Base-by-base conservation (phyloP, 2,797 vertebrate species). In the Tokudaia tokunoshimensis region DNA sequence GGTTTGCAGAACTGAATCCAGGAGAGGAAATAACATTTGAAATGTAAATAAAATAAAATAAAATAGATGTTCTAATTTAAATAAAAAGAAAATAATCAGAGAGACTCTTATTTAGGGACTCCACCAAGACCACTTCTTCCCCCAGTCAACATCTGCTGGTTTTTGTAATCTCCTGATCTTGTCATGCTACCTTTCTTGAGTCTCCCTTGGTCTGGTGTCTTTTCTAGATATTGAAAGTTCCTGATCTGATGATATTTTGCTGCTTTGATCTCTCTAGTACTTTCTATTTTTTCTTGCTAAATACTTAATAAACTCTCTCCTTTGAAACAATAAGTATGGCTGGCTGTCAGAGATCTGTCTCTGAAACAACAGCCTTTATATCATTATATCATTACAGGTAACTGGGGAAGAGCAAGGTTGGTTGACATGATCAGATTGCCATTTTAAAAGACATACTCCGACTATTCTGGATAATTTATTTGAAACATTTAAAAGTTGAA, bases 381-480 rank as follows among this genome's bases (percentile, higher is more conserved):
- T 7, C 61, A 1, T 89, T 76, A 19, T 89, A 55, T 7, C 61
- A 1, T 75, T 95, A 20, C 55, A 82, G 14, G 34, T 44, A 55
- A 37, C 52, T 88, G 6, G 17, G 24, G 37, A 91, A 89, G 26
- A 65, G 1, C 26, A 44, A 24, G 10, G 44, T 84, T 85, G 59
- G 22, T n/a, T 78, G 72, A 91, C 59, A 82, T 34, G 34, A 81
- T 92, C 59, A 93, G 15, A 94, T 29, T 55, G 91, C 26, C 44
- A 81, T 86, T 91, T 26, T 24, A 57, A 96, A 81, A 12, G 17
- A 79, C 29, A 76, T 61, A 81, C 37, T 84, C 55, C 74, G 55
- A 59, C 24, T 75, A n/a, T 74, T 19, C 22, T 85, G 41, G 9
- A 85, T n/a, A 95, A 86, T 44, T 81, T 76, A 89, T 70, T 87